Conservation (phyloP, 2,797 vertebrate species). For the Syndactyla subalaris region DNA sequence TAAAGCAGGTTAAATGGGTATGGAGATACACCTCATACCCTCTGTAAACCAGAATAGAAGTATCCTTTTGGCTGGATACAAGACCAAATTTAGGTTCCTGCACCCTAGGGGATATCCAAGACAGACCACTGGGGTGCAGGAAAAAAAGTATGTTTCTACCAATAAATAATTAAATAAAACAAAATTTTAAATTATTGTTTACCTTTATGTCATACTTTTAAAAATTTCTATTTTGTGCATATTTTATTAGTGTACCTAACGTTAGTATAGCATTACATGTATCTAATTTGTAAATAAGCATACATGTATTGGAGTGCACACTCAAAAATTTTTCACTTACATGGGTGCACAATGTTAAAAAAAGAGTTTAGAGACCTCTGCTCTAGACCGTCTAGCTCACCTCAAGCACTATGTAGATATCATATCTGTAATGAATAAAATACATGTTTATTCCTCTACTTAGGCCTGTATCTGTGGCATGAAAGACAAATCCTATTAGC, state of each 20-base stretch:
- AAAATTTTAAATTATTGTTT: neutral
- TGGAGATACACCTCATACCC: neutral
- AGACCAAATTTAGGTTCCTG: neutral
- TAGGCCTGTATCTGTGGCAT: neutral
- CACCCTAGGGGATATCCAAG: fast-evolving
- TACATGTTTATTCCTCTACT: neutral
- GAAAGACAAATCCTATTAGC: neutral
- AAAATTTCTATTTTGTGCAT: neutral
- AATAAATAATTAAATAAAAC: neutral
- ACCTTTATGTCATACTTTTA: neutral
- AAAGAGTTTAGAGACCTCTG: neutral
- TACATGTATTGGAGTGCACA: neutral
- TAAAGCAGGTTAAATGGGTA: neutral
- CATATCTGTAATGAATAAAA: neutral
- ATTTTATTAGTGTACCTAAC: neutral
- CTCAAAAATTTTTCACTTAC: neutral
- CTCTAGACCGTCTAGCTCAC: neutral
- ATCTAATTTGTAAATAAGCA: neutral
- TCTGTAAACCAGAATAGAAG: neutral
- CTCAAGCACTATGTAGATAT: neutral
- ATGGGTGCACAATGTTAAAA: fast-evolving
- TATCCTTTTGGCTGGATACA: fast-evolving
- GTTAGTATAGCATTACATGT: neutral
- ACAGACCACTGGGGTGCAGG: neutral
- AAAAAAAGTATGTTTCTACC: neutral